Evolutionary conservation across 1,140 invertebrate genomes (phyloP), one percentile per base, ranked within the genome.

Genomic region (Aphelenchoides besseyi): DNA sequence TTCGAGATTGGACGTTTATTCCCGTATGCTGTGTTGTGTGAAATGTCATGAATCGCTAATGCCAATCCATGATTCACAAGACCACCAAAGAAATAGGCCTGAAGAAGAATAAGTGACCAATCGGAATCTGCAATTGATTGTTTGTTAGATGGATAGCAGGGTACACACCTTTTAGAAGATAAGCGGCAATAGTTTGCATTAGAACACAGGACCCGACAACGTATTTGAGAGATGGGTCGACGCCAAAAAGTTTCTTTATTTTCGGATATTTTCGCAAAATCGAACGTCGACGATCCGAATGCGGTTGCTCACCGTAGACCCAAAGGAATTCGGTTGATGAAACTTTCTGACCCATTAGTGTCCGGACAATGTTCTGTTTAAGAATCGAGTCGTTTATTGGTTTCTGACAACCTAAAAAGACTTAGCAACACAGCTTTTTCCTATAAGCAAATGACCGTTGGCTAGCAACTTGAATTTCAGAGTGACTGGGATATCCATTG

Each of bases 1-100:
- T 97, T 97, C 61, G 90, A 89, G 85, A 93, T 82, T 8, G 92
- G 92, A 70, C 90, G 87, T 2, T 89, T 87, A 86, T 95, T 91
- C 3, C 96, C 96, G 87, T 97, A 99, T 0, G 94, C 95, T 76
- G 97, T 87, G 87, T 95, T 97, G 85, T 98, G 96, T 0, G 95
- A 89, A 72, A 98, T 95, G 88, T 99, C 96, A 86, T 99, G 96
- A 71, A 97, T 91, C 1, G 93, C 95, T 75, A 98, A 87, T 90
- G 94, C 95, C 33, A 99, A 88, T 0, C 94, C 93, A 87, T 99
- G 96, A 87, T 98, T 99, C 59, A 98, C 73, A 16, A 79, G 59
- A 36, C 80, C 80, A 30, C 80, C 81, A 48, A 81, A 78, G 36
- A 81, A 76, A 70, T 82, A 82, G 3, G 69, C 81, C 62, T 83